These are phyloP conservation scores for Umimayanthus chanpuru DNA, from an alignment of 92 coral and sea anemone species.

Conservation along the genomic window DNA sequence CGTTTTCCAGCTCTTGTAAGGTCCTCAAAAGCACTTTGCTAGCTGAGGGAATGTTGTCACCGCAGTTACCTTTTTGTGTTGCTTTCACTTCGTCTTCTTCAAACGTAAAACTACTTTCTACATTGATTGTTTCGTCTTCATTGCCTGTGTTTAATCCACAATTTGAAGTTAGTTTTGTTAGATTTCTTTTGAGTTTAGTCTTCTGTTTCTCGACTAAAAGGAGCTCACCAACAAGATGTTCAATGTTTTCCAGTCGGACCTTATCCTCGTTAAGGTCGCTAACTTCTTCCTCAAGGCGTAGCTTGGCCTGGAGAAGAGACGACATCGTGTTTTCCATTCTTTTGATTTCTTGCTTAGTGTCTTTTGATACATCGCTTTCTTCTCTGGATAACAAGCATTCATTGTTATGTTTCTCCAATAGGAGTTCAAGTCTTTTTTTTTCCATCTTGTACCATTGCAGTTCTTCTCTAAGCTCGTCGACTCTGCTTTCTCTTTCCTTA, in stretches of 20 bases:
- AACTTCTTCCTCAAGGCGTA: conserved; percentile 71
- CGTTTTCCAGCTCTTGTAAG: conserved; percentile 59
- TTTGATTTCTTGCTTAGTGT: conserved; percentile 1
- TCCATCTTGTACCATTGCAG: conserved; percentile 36
- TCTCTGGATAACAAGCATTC: not conserved
- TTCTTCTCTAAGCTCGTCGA: conserved; percentile 34
- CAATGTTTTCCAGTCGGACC: conserved; percentile 74
- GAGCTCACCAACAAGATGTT: conserved; percentile 71
- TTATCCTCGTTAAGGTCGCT: conserved; percentile 69
- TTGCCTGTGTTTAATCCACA: not conserved
- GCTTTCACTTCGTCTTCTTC: not conserved
- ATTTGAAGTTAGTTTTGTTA: conserved; percentile 5
- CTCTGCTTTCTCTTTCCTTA: conserved; percentile 22
- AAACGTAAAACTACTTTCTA: not conserved
- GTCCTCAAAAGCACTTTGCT: conserved; percentile 39
- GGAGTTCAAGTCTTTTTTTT: conserved; percentile 34
- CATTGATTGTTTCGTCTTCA: not conserved
- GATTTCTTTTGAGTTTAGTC: conserved; percentile 53
- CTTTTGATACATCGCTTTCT: not conserved
- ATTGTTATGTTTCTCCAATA: conserved; percentile 18
- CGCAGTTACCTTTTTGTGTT: not conserved
- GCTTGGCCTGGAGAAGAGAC: conserved; percentile 64
- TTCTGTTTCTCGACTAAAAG: conserved; percentile 83
- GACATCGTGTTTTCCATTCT: conserved; percentile 17
- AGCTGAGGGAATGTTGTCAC: conserved; percentile 9